Evolutionary conservation across 2,888 invertebrate genomes (phyloP).

Genomic region (Antitype chi): DNA sequence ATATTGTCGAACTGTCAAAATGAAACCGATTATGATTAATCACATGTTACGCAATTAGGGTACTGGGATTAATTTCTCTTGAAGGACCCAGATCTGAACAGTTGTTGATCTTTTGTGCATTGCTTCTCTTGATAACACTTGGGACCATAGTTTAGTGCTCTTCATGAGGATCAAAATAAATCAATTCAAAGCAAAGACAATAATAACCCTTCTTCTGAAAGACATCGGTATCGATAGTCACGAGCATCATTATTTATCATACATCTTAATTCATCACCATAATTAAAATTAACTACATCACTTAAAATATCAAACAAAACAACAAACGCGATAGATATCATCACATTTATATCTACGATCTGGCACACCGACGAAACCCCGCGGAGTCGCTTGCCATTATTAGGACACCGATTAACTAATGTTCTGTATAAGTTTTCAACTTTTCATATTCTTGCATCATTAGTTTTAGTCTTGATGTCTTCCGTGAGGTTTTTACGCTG

Average conservation of each 20-base stretch:
- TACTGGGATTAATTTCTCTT: too few relatives aligned
- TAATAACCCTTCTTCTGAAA: background rate
- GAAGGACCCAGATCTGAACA: background rate
- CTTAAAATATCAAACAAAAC: slow-evolving; percentile 34
- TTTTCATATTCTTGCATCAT: slow-evolving; percentile 21
- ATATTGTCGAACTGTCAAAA: too few relatives aligned
- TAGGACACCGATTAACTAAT: slow-evolving; percentile 40
- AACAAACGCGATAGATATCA: slow-evolving; percentile 17
- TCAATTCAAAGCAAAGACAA: background rate
- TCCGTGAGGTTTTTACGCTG: slow-evolving; percentile 3
- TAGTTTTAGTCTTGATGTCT: slow-evolving; percentile 22
- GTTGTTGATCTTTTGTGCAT: background rate
- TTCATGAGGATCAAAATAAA: background rate
- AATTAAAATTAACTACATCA: background rate
- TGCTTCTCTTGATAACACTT: background rate
- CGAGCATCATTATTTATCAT: background rate
- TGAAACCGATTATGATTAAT: too few relatives aligned
- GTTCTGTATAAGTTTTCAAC: slow-evolving; percentile 28
- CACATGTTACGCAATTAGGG: too few relatives aligned
- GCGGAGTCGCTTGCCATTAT: slow-evolving; percentile 35
- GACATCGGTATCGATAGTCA: background rate
- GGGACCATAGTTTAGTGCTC: too few relatives aligned
- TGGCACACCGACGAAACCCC: slow-evolving; percentile 38
- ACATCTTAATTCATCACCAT: background rate
- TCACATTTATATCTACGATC: slow-evolving; percentile 30